Percentiles rank a stretch among this genome's conserved stretches.
These are phyloP conservation scores for Prochilodus magdalenae DNA, from an alignment of 2,113 vertebrate species.

Conservation along the genomic window DNA sequence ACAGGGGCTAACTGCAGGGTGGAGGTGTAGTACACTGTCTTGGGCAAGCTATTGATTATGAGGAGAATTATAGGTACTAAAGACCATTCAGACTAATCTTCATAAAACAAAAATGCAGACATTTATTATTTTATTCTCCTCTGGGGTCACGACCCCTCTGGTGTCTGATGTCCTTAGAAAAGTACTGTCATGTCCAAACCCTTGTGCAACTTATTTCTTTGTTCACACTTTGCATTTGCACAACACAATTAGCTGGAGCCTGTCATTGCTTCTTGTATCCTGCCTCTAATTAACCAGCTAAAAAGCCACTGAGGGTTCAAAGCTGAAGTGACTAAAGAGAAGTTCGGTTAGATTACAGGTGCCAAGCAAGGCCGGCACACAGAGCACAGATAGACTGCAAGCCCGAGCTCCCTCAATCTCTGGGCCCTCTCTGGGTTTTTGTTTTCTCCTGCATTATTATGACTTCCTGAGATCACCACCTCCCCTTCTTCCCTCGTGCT, in stretches of 20 bases:
- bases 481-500: slow-evolving; percentile 75
- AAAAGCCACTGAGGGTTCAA: slow-evolving; percentile 10
- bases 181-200: background rate
- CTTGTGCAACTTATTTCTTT: background rate
- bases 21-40: background rate
- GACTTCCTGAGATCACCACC: slow-evolving; percentile 79
- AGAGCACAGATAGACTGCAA: background rate
- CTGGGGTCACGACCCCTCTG: background rate
- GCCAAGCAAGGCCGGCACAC: background rate
- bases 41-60: background rate
- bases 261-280: slow-evolving; percentile 10
- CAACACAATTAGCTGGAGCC: background rate
- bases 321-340: slow-evolving; percentile 4
- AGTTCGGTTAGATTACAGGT: slow-evolving; percentile 5
- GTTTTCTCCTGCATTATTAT: slow-evolving; percentile 74
- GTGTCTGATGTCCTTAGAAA: background rate
- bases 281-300: slow-evolving; percentile 18
- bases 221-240: background rate
- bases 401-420: background rate
- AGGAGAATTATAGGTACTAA: background rate
- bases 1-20: background rate
- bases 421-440: slow-evolving; percentile 49
- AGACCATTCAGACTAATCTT: background rate
- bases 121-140: too few species aligned
- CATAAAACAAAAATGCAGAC: too few species aligned